phyloP scores from a whole-genome alignment of 2,797 vertebrate species.

The Malacoctenus gilli region DNA sequence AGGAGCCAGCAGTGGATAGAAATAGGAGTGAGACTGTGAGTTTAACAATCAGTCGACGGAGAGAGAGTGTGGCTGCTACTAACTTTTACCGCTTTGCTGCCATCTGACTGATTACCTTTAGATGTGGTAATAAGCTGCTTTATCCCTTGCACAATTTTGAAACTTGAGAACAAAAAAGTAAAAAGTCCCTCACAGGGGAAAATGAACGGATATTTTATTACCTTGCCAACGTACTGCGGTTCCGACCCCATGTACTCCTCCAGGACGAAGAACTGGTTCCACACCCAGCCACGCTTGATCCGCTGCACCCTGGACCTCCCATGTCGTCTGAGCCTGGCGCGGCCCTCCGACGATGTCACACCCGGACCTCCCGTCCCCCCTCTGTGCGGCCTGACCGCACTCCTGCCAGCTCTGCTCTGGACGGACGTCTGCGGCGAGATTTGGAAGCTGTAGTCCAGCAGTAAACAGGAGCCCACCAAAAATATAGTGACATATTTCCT shows the following conservation, averaged over 20 bases:
- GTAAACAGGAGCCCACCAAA: conserved; percentile 89
- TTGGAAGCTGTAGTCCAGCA: conserved; percentile 90
- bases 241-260: conserved; percentile 99
- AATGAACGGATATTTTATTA: too few species aligned
- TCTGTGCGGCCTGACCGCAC: conserved; percentile 57
- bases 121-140: too few species aligned
- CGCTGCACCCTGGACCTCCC: conserved; percentile 76
- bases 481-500: conserved; percentile 87
- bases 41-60: too few species aligned
- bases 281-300: conserved; percentile 91
- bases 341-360: conserved; percentile 30
- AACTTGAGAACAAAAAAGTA: too few species aligned
- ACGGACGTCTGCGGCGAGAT: conserved; percentile 78
- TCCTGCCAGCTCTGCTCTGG: conserved; percentile 78
- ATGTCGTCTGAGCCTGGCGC: conserved; percentile 53
- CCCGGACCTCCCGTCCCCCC: conserved; percentile 4
- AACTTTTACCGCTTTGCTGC: too few species aligned
- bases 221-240: conserved; percentile 99
- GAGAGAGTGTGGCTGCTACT: too few species aligned
- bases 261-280: conserved; percentile 99
- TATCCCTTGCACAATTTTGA: too few species aligned
- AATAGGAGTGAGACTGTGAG: too few species aligned
- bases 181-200: too few species aligned
- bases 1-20: too few species aligned
- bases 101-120: too few species aligned